These are phyloP conservation scores for Pectinophora gossypiella DNA, from an alignment of 1,140 invertebrate species.

Conservation along the genomic window DNA sequence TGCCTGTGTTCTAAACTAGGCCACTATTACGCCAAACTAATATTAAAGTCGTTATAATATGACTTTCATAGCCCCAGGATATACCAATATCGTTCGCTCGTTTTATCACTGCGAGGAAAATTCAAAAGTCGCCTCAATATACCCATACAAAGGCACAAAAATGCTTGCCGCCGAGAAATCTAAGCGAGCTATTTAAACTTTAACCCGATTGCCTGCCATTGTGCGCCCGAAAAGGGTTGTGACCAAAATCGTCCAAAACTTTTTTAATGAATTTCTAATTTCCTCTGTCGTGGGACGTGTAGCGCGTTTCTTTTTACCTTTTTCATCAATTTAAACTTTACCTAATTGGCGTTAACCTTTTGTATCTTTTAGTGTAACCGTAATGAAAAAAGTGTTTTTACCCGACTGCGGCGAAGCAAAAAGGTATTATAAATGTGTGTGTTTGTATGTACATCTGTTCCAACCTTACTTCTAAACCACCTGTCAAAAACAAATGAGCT, in stretches of 20 bases:
- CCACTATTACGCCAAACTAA: no score
- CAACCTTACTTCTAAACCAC: neutral
- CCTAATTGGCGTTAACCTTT: no score
- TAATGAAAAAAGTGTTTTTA: neutral
- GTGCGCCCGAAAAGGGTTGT: neutral
- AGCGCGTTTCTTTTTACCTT: neutral
- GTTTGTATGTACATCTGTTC: neutral
- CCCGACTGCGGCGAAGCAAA: neutral
- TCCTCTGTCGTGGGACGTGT: neutral
- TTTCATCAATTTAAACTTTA: no score
- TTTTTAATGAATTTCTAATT: slow-evolving; percentile 3
- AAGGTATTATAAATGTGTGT: neutral
- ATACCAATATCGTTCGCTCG: no score
- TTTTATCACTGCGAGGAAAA: no score
- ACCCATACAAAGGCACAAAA: no score
- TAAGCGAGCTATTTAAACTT: neutral
- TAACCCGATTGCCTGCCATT: neutral
- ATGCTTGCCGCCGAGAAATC: neutral
- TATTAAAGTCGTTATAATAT: no score
- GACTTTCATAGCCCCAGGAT: no score
- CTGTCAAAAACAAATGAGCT: no score
- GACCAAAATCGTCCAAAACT: neutral
- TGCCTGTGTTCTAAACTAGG: no score
- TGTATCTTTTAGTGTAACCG: no score
- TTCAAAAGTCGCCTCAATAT: neutral